Conservation (phyloP, 2,888 invertebrate genomes). For the Ommatoiulus sabulosus region DNA sequence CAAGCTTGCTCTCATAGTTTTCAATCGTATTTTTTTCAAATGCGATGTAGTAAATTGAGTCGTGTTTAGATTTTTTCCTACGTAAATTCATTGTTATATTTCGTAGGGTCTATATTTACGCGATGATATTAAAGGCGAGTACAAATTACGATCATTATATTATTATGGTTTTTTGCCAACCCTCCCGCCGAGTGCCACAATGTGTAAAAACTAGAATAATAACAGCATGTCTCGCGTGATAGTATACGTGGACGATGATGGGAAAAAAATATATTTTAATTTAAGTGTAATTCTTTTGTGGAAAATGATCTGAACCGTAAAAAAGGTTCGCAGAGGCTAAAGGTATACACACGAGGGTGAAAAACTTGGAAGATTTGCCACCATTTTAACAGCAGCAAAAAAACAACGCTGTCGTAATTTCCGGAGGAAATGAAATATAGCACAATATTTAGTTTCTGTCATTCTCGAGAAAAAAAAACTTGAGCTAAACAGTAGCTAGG, state of each 20-base stretch:
- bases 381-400: background rate
- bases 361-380: background rate
- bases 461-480: background rate
- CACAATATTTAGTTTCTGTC: conserved; percentile 44
- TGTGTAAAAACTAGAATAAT: conserved; percentile 26
- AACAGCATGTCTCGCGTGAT: background rate
- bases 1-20: background rate
- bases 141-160: conserved; percentile 31
- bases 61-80: background rate
- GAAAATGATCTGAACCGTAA: conserved; percentile 55
- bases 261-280: conserved; percentile 38
- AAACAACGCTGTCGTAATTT: conserved; percentile 11
- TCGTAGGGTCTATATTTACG: background rate
- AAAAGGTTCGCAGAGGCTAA: conserved; percentile 27
- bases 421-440: conserved; percentile 48
- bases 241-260: background rate
- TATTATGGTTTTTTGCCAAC: background rate
- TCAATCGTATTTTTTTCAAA: background rate
- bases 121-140: conserved; percentile 41
- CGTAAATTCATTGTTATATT: conserved; percentile 31
- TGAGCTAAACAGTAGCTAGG: background rate
- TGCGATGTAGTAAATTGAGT: background rate
- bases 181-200: background rate
- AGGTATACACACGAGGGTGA: conserved; percentile 29
- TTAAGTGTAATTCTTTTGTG: conserved; percentile 53